Percentiles rank a stretch among this genome's conserved stretches.
phyloP scores from a whole-genome alignment of 2,888 invertebrate genomes.

The Hesperia comma region DNA sequence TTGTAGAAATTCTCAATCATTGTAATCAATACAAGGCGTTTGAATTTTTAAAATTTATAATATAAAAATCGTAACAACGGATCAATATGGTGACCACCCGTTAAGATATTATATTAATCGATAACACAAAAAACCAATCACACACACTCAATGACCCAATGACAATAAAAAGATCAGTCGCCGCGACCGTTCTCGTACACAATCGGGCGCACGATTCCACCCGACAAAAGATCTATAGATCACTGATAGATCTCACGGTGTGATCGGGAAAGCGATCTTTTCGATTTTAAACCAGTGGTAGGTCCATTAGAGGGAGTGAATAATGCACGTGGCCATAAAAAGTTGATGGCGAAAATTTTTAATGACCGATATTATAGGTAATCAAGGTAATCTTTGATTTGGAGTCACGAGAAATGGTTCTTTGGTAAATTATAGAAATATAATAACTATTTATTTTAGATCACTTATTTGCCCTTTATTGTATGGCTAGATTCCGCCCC shows the following conservation, averaged over 20 bases:
- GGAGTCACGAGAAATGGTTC: background rate
- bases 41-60: too few species aligned
- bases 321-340: conserved; percentile 26
- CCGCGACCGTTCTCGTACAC: conserved; percentile 62
- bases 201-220: conserved; percentile 75
- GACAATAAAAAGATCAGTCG: conserved; percentile 48
- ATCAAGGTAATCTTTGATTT: too few species aligned
- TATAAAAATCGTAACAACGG: too few species aligned
- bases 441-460: too few species aligned
- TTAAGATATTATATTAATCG: conserved; percentile 37
- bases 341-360: conserved; percentile 29
- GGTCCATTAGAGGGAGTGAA: conserved; percentile 57
- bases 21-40: too few species aligned
- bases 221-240: conserved; percentile 76
- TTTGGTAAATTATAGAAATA: background rate
- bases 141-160: conserved; percentile 50
- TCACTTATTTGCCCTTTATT: too few species aligned
- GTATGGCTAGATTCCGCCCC: too few species aligned
- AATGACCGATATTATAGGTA: background rate
- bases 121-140: conserved; percentile 52
- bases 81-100: conserved; percentile 17
- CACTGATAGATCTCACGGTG: conserved; percentile 78
- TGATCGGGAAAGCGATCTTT: conserved; percentile 73
- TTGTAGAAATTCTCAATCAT: too few species aligned
- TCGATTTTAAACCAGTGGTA: conserved; percentile 78